Conservation (phyloP, 2,888 invertebrate genomes). For the Ectemnius cavifrons region DNA sequence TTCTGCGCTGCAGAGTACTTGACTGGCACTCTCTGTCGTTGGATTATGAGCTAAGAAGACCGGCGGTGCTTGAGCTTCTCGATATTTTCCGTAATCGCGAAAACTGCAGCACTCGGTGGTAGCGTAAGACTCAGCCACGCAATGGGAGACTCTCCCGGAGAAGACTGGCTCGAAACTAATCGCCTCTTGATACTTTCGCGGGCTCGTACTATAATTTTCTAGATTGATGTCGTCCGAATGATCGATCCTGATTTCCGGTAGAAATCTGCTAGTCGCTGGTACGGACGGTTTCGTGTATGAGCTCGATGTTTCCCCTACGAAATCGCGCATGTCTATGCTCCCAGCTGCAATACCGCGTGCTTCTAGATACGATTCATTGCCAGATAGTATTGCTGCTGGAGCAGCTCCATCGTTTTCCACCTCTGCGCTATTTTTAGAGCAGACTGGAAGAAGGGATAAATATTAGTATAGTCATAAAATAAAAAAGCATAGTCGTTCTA, state of each 20-base stretch:
- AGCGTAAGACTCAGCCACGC: slow-evolving; percentile 47
- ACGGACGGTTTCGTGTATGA: slow-evolving; percentile 59
- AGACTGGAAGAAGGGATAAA: slow-evolving; percentile 76
- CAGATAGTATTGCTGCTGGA: slow-evolving; percentile 61
- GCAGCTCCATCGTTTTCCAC: slow-evolving; percentile 83
- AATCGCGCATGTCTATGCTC: slow-evolving; percentile 72
- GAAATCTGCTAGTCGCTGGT: slow-evolving; percentile 58
- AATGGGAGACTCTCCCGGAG: slow-evolving; percentile 40
- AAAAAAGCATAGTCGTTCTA: slow-evolving; percentile 33
- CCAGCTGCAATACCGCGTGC: slow-evolving; percentile 68
- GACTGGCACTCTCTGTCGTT: slow-evolving; percentile 57
- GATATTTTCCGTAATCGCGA: slow-evolving; percentile 52
- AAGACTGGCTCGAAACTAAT: slow-evolving; percentile 44
- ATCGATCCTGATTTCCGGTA: slow-evolving; percentile 71
- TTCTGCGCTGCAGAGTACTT: slow-evolving; percentile 73
- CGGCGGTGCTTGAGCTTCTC: slow-evolving; percentile 37
- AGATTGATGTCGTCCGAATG: slow-evolving; percentile 75
- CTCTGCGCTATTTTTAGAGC: slow-evolving; percentile 83
- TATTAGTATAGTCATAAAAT: not conserved
- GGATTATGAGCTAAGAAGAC: slow-evolving; percentile 40
- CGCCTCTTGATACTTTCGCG: slow-evolving; percentile 76
- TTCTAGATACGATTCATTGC: slow-evolving; percentile 62
- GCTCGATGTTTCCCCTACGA: slow-evolving; percentile 64
- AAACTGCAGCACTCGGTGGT: slow-evolving; percentile 55
- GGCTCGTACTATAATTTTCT: slow-evolving; percentile 79